These are phyloP conservation scores for Acanthosepion lycidas DNA, from an alignment of 2,888 invertebrate species.

Conservation along the genomic window DNA sequence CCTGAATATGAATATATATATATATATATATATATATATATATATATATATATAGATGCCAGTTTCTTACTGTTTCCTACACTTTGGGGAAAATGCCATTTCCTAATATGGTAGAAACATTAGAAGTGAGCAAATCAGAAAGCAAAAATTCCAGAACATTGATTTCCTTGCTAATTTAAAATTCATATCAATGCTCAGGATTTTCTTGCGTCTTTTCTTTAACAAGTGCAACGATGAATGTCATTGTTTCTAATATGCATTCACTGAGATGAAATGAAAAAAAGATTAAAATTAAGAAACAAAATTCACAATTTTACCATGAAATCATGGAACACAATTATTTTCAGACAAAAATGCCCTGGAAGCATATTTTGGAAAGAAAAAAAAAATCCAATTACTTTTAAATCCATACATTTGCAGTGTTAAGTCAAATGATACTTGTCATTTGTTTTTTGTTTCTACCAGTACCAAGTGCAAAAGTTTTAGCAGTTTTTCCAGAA, in stretches of 20 bases:
- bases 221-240: neutral
- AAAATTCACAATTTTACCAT: neutral
- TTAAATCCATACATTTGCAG: neutral
- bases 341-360: neutral
- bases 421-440: neutral
- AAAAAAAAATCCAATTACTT: neutral
- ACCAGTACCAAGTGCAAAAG: too few relatives aligned
- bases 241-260: neutral
- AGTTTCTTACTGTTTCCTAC: neutral
- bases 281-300: neutral
- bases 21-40: neutral
- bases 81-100: neutral
- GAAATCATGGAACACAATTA: neutral
- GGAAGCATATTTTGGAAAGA: neutral
- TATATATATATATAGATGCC: neutral
- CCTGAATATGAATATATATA: neutral
- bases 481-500: too few relatives aligned
- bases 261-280: neutral
- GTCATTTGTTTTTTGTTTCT: too few relatives aligned
- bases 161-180: conserved; percentile 20
- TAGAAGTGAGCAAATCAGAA: neutral
- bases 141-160: neutral
- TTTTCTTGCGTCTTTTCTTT: neutral
- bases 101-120: neutral
- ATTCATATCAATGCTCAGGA: neutral